These are phyloP conservation scores for Pachliopta kotzebuea DNA, from an alignment of 2,888 invertebrate species.

Conservation along the genomic window DNA sequence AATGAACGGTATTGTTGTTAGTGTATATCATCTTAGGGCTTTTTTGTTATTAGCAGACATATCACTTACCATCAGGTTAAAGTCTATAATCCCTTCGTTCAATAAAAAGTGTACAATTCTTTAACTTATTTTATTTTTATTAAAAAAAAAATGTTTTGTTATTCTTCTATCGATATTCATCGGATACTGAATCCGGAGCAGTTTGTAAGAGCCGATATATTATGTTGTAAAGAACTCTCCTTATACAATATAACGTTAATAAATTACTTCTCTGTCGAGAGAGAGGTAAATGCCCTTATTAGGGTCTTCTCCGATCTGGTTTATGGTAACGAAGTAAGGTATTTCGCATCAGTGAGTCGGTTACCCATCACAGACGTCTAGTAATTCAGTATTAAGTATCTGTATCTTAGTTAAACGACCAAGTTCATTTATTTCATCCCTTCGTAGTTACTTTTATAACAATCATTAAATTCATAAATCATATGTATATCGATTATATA, in stretches of 20 bases:
- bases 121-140: background rate
- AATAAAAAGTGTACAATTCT: background rate
- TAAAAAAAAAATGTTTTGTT: background rate
- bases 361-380: slow-evolving; percentile 14
- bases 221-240: background rate
- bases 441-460: background rate
- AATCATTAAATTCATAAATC: background rate
- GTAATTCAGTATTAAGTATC: slow-evolving; percentile 21
- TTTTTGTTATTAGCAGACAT: too few relatives aligned
- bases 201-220: background rate
- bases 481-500: too few relatives aligned
- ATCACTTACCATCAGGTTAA: too few relatives aligned
- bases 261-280: slow-evolving; percentile 20
- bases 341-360: slow-evolving; percentile 22
- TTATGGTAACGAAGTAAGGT: slow-evolving; percentile 21
- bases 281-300: slow-evolving; percentile 29
- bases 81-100: too few relatives aligned
- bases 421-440: background rate
- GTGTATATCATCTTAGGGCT: too few relatives aligned
- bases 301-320: slow-evolving; percentile 23
- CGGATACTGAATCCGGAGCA: background rate
- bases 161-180: background rate
- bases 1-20: too few relatives aligned
- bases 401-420: background rate
- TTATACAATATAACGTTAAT: slow-evolving; percentile 16